A percentile compares a stretch with the other conserved stretches of the same genome.
Conservation (phyloP, 1,140 invertebrate species). For the Caenorhabditis elegans region WBcel235 BX284602.5:14490001-14490500, state of each 20-base stretch:
- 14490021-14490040: constrained; percentile 76
- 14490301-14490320: constrained; percentile 72
- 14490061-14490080: too few species aligned
- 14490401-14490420: constrained; percentile 75
- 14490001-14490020: constrained; percentile 73
- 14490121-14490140: constrained; percentile 79
- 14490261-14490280: constrained; percentile 74
- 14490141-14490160: constrained; percentile 76
- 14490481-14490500: too few species aligned
- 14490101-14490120: constrained; percentile 71
- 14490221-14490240: too few species aligned
- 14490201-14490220: too few species aligned
- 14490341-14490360: constrained; percentile 73
- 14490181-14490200: constrained; percentile 74
- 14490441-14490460: constrained; percentile 75
- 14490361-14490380: constrained; percentile 75
- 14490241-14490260: constrained; percentile 71
- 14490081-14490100: not conserved
- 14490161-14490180: constrained; percentile 75
- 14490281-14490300: constrained; percentile 75
- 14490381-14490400: constrained; percentile 76
- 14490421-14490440: constrained; percentile 73
- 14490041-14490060: constrained; percentile 70
- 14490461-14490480: constrained; percentile 70
- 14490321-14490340: constrained; percentile 70